Evolutionary conservation across 2,113 vertebrate species (phyloP).

Genomic region (Hylia prasina): DNA sequence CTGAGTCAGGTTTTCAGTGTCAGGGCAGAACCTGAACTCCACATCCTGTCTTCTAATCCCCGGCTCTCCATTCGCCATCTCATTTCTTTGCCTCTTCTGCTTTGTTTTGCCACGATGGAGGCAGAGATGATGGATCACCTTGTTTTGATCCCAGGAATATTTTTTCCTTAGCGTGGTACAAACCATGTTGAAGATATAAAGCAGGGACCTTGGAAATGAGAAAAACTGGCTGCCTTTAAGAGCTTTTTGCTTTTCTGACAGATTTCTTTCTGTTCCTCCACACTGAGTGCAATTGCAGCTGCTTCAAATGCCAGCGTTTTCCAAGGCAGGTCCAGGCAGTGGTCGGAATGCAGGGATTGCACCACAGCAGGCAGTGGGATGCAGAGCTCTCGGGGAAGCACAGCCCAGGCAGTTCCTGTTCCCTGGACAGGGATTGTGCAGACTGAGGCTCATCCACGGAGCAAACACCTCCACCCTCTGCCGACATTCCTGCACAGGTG

Average conservation of each 20-base stretch:
- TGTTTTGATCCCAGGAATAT: neutral
- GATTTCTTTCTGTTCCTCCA: neutral
- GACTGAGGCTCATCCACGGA: neutral
- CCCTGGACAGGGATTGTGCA: neutral
- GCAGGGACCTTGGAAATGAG: neutral
- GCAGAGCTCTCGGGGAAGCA: neutral
- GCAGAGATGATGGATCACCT: neutral
- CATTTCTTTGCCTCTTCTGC: neutral
- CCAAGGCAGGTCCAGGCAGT: slow-evolving; percentile 32
- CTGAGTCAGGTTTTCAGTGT: neutral
- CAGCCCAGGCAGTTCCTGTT: neutral
- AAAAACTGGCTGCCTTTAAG: neutral
- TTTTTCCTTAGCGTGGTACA: neutral
- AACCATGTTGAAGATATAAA: neutral
- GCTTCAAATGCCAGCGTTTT: neutral
- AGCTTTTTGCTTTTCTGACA: neutral
- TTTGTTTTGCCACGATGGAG: neutral
- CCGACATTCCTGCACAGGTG: neutral
- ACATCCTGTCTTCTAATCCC: neutral
- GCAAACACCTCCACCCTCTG: neutral
- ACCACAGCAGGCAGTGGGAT: neutral
- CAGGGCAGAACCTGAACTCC: neutral
- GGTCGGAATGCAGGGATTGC: neutral
- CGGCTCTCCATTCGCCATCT: neutral
- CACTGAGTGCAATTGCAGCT: neutral